A percentile compares a stretch with the other conserved stretches of the same genome.
Evolutionary conservation across 2,888 invertebrate species (phyloP).

Genomic region (Seira sanloemensis): DNA sequence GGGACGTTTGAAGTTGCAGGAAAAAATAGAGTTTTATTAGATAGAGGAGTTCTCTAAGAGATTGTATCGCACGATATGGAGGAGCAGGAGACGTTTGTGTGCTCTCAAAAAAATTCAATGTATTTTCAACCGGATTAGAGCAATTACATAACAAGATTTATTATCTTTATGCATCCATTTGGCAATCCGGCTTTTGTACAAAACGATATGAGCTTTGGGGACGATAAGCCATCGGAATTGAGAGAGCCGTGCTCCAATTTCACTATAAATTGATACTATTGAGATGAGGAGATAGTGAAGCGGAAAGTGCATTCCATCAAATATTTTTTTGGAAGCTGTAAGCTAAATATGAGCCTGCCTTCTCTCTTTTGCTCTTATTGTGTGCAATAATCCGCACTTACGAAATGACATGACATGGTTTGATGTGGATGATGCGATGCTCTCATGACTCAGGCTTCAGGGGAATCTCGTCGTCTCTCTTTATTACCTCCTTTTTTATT

Average conservation of each 20-base stretch:
- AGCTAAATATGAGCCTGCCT: too few species aligned
- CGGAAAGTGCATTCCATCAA: conserved; percentile 9
- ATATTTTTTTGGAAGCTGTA: background rate
- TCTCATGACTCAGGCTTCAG: background rate
- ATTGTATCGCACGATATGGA: too few species aligned
- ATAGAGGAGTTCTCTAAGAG: too few species aligned
- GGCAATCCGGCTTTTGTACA: background rate
- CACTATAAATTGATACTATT: background rate
- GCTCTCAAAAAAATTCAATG: background rate
- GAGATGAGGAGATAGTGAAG: background rate
- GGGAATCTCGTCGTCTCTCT: too few species aligned
- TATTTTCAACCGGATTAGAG: background rate
- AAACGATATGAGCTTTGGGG: background rate
- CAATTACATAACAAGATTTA: conserved; percentile 1
- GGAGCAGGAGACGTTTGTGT: background rate
- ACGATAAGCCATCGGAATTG: background rate
- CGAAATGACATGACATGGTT: background rate
- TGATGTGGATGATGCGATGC: background rate
- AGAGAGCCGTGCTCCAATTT: background rate
- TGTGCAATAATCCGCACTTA: background rate
- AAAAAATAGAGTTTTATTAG: background rate
- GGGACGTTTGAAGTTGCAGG: background rate
- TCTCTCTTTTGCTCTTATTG: background rate
- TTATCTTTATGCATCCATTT: conserved; percentile 4
- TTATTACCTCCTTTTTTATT: too few species aligned